These are phyloP conservation scores for Thalassarche chlororhynchos DNA, from an alignment of 2,113 vertebrate genomes.

Conservation along the genomic window DNA sequence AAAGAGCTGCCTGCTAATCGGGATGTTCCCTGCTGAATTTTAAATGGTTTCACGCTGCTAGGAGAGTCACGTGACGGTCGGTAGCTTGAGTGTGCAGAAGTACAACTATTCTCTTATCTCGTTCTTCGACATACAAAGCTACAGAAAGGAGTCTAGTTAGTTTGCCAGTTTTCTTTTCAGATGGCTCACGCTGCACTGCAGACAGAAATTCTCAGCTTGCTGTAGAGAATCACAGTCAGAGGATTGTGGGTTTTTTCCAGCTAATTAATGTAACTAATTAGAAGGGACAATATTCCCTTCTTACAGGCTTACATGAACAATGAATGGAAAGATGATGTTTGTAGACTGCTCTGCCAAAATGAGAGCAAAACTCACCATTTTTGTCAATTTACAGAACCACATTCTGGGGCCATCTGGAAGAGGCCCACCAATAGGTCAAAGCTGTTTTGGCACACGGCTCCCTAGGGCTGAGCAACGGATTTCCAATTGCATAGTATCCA, in stretches of 20 bases:
- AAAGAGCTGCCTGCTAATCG: background rate
- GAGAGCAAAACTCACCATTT: background rate
- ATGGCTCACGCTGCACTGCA: background rate
- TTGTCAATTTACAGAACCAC: background rate
- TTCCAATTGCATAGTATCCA: accelerated
- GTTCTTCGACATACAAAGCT: background rate
- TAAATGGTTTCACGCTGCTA: background rate
- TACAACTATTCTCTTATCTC: background rate
- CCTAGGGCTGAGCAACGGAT: background rate
- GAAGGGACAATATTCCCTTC: background rate
- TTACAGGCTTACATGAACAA: background rate
- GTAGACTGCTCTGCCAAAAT: background rate
- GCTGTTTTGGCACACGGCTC: background rate
- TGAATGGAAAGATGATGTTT: background rate
- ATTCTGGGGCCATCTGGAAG: background rate
- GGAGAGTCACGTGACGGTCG: background rate
- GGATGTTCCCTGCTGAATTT: slow-evolving; percentile 30
- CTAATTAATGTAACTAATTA: background rate
- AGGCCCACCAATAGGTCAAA: background rate
- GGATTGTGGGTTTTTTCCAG: background rate
- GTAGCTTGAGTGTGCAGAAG: background rate
- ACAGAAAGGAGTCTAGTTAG: background rate
- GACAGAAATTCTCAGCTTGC: background rate
- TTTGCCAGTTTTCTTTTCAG: background rate
- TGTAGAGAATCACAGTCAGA: background rate